Evolutionary conservation across 2,888 invertebrate species (phyloP).

Genomic region (Tubulanus polymorphus): DNA sequence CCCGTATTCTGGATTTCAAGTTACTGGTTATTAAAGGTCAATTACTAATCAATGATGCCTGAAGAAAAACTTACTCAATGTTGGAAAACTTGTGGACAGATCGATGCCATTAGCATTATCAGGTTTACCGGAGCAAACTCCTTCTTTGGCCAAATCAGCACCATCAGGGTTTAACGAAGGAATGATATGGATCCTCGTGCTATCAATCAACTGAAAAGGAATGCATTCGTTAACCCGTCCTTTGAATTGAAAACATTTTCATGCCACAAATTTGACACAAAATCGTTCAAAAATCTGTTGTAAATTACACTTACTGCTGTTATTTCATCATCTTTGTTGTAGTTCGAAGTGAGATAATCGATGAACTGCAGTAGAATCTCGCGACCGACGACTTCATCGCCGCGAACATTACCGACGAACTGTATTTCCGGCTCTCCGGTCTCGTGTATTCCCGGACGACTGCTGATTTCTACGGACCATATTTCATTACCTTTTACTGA

Average conservation of each 20-base stretch:
- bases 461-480: conserved; percentile 40
- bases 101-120: conserved; percentile 36
- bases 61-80: background rate
- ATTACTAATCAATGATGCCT: background rate
- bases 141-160: conserved; percentile 21
- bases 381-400: conserved; percentile 48
- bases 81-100: conserved; percentile 31
- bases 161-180: conserved; percentile 47
- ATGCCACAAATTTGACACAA: background rate
- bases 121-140: conserved; percentile 25
- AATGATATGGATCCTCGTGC: conserved; percentile 37
- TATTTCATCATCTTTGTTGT: conserved; percentile 35
- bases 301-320: conserved; percentile 30
- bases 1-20: too few relatives aligned
- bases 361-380: conserved; percentile 47
- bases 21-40: too few relatives aligned
- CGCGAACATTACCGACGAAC: conserved; percentile 47
- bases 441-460: background rate
- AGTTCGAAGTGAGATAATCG: conserved; percentile 37
- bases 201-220: conserved; percentile 32
- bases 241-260: background rate
- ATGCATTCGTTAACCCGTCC: background rate
- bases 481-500: conserved; percentile 31
- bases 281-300: background rate
- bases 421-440: conserved; percentile 32